Base-by-base conservation (phyloP, 2,888 invertebrate species). In the Macrosoma leucophasiata region DNA sequence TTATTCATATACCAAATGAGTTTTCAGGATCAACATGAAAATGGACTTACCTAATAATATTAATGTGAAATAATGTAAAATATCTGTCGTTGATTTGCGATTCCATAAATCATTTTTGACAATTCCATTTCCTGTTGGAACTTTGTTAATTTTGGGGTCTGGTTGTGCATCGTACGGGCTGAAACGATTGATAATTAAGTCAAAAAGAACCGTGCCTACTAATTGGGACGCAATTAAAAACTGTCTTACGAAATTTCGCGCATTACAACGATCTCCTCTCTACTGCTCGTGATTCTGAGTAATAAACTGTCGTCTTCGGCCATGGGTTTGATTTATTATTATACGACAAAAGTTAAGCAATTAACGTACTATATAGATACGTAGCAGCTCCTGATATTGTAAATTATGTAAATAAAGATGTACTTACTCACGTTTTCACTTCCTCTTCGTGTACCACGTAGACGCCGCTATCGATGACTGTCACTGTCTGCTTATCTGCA, bases 371-470 rank as follows among this genome's bases (percentile, higher is more conserved):
- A 44, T 46, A 46, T 46, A 50, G 50, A 50, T 51, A 52, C 29
- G 39, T 39, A 37, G 14, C 15, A 24, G 17, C 31, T 19, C 31
- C 27, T 22, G 33, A 39, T 37, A 38, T 35, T 37, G 31, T 47
- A 45, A 46, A 41, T 48, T 45, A 38, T 48, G 33, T 39, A 44
- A 39, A 36, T 38, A 46, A 40, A 48, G 40, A 34, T 41, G 34
- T 65, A 69, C 66, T 69, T 59, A 74, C 73, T 73, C 62, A 75
- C 76, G 62, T 69, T 67, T 69, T 65, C 46, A 57, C 55, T 55
- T 70, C 65, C 45, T 65, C 52, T 26, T 59, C 52, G 50, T 50
- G 52, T 50, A 59, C 55, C 32, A 62, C 49, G 48, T 67, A 62
- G 33, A 70, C 58, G 46, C 60, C 62, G 55, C 62, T 70, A 58